phyloP scores from a whole-genome alignment of 1,140 invertebrate species.

The Pseudomyrmex sp. region DNA sequence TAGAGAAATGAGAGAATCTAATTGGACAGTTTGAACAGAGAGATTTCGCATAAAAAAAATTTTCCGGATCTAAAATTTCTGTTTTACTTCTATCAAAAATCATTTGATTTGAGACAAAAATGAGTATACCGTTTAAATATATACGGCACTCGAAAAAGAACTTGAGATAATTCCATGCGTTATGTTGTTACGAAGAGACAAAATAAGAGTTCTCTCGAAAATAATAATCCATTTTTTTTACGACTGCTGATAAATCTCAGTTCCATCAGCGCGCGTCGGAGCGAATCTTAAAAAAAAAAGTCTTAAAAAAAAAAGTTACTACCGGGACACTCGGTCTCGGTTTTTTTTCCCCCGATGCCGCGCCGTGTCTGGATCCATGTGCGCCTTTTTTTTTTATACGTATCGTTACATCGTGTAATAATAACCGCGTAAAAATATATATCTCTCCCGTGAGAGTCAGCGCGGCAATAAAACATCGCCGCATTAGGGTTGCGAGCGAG shows the following conservation, averaged over 20 bases:
- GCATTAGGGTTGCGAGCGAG: conserved; percentile 56
- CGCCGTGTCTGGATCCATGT: background rate
- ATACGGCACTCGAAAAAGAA: too few species aligned
- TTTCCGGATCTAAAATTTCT: too few species aligned
- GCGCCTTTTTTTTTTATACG: background rate
- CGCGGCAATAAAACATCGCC: conserved; percentile 73
- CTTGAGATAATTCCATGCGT: background rate
- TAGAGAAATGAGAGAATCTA: too few species aligned
- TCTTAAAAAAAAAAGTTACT: background rate
- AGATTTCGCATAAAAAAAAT: too few species aligned
- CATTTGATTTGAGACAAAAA: too few species aligned
- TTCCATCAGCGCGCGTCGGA: background rate
- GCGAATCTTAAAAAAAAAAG: background rate
- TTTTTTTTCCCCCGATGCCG: background rate
- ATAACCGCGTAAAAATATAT: conserved; percentile 54
- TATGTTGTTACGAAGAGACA: background rate
- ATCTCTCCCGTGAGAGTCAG: conserved; percentile 27
- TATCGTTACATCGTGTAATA: conserved; percentile 46
- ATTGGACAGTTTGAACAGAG: too few species aligned
- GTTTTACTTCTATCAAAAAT: too few species aligned
- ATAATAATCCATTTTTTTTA: conserved; percentile 11
- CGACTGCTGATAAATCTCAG: conserved; percentile 16
- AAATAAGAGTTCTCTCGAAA: conserved; percentile 22
- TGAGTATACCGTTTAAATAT: too few species aligned
- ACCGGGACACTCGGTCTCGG: background rate